phyloP scores from a whole-genome alignment of 64 coral and sea anemone species.

The Pachyseris speciosa region DNA sequence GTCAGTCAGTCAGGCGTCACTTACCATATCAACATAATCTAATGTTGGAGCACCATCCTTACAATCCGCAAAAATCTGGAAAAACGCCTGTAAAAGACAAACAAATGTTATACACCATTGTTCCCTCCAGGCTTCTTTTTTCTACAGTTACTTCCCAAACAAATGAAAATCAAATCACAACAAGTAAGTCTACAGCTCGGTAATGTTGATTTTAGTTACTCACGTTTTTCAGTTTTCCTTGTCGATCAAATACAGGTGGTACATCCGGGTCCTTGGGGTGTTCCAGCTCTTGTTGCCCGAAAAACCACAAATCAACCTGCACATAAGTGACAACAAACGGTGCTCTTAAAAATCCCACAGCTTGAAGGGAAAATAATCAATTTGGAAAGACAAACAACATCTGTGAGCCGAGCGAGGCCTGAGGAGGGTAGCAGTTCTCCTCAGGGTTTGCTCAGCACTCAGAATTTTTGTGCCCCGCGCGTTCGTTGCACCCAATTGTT shows the following conservation, averaged over 20 bases:
- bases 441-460: no score
- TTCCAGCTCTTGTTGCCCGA: conserved; percentile 68
- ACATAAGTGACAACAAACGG: no score
- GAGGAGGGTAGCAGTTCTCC: no score
- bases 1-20: not conserved
- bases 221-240: conserved; percentile 78
- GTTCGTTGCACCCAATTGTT: no score
- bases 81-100: conserved; percentile 74
- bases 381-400: no score
- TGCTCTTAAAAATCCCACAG: no score
- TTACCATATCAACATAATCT: conserved; percentile 95
- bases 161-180: not conserved
- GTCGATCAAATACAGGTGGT: conserved; percentile 68
- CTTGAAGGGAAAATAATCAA: no score
- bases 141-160: not conserved
- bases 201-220: no score
- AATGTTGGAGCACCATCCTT: conserved; percentile 42
- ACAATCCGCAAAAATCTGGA: conserved; percentile 82
- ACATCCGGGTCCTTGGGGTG: conserved; percentile 65
- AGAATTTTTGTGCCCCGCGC: no score
- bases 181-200: not conserved
- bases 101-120: not conserved
- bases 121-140: no score
- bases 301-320: conserved; percentile 90
- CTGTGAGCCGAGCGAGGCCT: no score